Evolutionary conservation across 1,140 invertebrate genomes (phyloP).

Genomic region (Stegodyphus dumicola): DNA sequence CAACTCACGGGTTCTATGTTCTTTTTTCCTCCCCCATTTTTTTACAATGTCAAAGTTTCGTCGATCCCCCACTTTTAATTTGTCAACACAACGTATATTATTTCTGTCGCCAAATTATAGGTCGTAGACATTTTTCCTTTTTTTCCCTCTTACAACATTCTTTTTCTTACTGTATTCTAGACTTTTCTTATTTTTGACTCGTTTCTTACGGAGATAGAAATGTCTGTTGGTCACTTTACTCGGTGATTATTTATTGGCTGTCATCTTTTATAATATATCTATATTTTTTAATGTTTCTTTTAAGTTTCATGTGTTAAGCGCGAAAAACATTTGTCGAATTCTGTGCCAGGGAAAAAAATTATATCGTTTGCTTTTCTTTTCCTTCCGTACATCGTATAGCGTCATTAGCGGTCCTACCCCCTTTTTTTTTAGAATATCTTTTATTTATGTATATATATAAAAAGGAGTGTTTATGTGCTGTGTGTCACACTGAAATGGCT

Average conservation of each 20-base stretch:
- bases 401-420: too few species aligned
- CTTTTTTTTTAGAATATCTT: too few species aligned
- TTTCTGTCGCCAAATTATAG: constrained; percentile 48
- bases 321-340: too few species aligned
- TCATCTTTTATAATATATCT: too few species aligned
- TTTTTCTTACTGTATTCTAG: neutral
- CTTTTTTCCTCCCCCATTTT: neutral
- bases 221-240: constrained; percentile 28
- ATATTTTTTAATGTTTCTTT: too few species aligned
- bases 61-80: constrained; percentile 28
- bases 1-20: constrained; percentile 11
- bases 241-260: neutral
- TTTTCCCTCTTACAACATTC: neutral
- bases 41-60: neutral
- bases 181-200: neutral
- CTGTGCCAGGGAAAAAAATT: too few species aligned
- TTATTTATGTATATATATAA: too few species aligned
- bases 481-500: too few species aligned
- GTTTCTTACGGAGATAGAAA: neutral
- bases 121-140: neutral
- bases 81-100: constrained; percentile 53
- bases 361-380: too few species aligned
- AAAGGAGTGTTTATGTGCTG: too few species aligned
- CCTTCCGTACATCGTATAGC: too few species aligned
- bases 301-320: too few species aligned